Evolutionary conservation across 23 tunicate genomes (phyloP).

Genomic region (Halocynthia roretzi): DNA sequence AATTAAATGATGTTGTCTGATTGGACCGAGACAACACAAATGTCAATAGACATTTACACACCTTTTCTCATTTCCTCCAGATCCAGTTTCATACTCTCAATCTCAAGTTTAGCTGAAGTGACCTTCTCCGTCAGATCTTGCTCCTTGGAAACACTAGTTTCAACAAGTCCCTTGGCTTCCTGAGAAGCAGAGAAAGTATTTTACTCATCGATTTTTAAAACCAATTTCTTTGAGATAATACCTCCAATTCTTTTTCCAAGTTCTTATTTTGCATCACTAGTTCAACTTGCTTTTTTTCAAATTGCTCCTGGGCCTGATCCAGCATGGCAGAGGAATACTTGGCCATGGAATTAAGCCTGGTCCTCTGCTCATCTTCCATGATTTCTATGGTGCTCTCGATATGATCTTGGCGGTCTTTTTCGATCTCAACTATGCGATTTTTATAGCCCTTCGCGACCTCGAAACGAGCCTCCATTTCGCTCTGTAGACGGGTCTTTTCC

Average conservation of each 20-base stretch:
- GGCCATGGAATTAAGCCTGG: not conserved
- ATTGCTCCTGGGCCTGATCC: not conserved
- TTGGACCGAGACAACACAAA: not conserved
- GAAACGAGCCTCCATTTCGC: conserved; percentile 24
- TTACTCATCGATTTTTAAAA: not conserved
- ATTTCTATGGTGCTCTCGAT: conserved; percentile 6
- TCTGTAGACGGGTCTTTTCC: conserved; percentile 9
- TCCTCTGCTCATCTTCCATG: not conserved
- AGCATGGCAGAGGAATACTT: not conserved
- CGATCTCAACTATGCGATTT: conserved; percentile 12
- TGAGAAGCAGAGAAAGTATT: not conserved
- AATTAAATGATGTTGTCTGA: too few relatives aligned
- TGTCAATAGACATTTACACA: not conserved
- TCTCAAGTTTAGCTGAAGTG: not conserved
- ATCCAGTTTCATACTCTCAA: not conserved
- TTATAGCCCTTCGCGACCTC: conserved; percentile 16
- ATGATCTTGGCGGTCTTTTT: conserved; percentile 5
- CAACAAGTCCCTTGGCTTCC: not conserved
- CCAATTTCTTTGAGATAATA: not conserved
- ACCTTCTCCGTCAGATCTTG: not conserved
- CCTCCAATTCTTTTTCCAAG: conserved; percentile 5
- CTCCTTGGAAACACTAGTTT: not conserved
- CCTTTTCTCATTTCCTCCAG: not conserved
- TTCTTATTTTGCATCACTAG: not conserved
- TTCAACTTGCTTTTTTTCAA: not conserved